A percentile compares a stretch with the other conserved stretches of the same genome.
Conservation (phyloP, 2,113 vertebrate species). For the Thymallus thymallus region DNA sequence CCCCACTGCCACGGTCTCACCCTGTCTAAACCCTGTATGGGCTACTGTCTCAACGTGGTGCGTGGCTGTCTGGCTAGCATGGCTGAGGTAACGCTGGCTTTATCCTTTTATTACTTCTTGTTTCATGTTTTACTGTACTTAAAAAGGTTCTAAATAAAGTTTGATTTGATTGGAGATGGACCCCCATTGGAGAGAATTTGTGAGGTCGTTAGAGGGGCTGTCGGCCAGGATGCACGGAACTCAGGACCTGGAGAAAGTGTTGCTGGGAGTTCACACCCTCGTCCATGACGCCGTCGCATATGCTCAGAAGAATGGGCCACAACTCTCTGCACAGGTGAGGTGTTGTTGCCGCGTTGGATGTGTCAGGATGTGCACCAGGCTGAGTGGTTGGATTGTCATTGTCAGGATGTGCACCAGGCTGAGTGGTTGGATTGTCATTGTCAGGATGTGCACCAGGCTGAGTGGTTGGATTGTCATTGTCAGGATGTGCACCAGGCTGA, state of each 20-base stretch:
- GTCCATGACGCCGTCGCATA: conserved; percentile 78
- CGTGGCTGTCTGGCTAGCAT: conserved; percentile 83
- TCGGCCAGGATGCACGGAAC: conserved; percentile 73
- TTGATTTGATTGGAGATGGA: conserved; percentile 63
- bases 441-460: no score
- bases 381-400: no score
- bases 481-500: no score
- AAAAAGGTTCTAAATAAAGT: no score
- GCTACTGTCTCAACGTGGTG: conserved; percentile 86
- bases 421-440: no score
- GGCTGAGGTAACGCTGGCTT: conserved; percentile 60
- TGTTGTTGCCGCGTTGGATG: background rate
- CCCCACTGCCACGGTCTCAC: conserved; percentile 82
- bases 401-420: no score
- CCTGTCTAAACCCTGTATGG: conserved; percentile 82
- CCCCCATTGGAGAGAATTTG: conserved; percentile 79
- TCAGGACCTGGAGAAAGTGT: conserved; percentile 75
- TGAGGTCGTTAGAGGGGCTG: conserved; percentile 81
- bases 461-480: no score
- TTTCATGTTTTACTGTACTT: no score
- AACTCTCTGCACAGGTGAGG: conserved; percentile 76
- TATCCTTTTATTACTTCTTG: no score
- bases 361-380: no score
- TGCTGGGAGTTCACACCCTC: conserved; percentile 76
- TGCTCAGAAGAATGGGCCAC: conserved; percentile 63